phyloP scores from a whole-genome alignment of 1,140 invertebrate species.

The Calosoma granatense region DNA sequence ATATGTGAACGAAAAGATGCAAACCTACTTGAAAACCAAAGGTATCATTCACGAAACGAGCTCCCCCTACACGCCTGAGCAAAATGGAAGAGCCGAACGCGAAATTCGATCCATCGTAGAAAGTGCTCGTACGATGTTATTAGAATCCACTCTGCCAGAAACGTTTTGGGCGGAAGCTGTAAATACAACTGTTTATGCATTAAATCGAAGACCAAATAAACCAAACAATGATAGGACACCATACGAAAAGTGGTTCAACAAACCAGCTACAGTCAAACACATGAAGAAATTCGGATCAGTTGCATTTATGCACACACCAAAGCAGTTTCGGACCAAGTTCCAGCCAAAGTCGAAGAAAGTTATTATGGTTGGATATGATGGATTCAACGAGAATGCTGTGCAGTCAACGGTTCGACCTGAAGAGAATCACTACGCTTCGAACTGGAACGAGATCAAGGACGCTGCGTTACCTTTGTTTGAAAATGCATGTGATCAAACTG shows the following conservation, averaged over 20 bases:
- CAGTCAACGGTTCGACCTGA: not conserved
- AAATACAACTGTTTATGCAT: slow-evolving; percentile 21
- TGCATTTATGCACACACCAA: slow-evolving; percentile 22
- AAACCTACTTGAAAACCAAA: slow-evolving; percentile 12
- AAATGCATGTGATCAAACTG: not conserved
- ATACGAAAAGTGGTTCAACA: slow-evolving; percentile 17
- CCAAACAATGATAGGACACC: slow-evolving; percentile 15
- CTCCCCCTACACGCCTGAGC: slow-evolving; percentile 30
- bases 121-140: slow-evolving; percentile 29
- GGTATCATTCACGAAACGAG: slow-evolving; percentile 23
- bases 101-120: slow-evolving; percentile 32
- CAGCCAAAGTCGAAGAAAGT: slow-evolving; percentile 20
- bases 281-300: slow-evolving; percentile 28
- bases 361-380: slow-evolving; percentile 21
- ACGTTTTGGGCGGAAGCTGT: slow-evolving; percentile 35
- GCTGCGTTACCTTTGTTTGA: too few relatives aligned
- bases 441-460: not conserved
- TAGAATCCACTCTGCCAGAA: slow-evolving; percentile 25
- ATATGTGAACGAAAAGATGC: slow-evolving; percentile 15
- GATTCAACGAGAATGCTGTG: slow-evolving; percentile 24
- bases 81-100: slow-evolving; percentile 36
- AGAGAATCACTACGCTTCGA: not conserved
- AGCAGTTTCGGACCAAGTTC: slow-evolving; percentile 22
- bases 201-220: slow-evolving; percentile 28
- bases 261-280: slow-evolving; percentile 17